Evolutionary conservation across 2,888 invertebrate genomes (phyloP).

Genomic region (Eurytoma adleriae): DNA sequence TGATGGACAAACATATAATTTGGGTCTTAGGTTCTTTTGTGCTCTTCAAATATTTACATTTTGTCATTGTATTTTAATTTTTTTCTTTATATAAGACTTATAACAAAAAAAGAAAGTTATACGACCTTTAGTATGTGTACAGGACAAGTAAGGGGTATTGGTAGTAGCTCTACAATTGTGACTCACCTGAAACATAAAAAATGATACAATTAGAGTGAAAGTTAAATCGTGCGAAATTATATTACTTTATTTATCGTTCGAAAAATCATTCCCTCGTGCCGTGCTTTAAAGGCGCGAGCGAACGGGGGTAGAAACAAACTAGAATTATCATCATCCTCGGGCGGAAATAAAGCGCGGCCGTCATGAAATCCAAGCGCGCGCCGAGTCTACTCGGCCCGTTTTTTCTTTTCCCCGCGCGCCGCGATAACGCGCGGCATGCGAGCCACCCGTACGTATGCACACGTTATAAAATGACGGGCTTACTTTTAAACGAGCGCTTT

Average conservation of each 20-base stretch:
- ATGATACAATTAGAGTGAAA: neutral
- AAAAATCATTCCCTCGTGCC: no score
- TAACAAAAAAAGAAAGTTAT: neutral
- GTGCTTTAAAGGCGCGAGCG: no score
- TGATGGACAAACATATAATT: neutral
- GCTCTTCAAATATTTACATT: no score
- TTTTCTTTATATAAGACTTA: no score
- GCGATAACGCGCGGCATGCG: conserved; percentile 41
- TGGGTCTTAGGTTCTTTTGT: no score
- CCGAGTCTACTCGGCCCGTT: neutral
- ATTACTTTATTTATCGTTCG: no score
- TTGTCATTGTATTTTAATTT: no score
- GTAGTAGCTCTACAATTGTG: no score
- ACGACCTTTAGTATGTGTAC: neutral
- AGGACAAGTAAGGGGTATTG: no score
- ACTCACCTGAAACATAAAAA: conserved; percentile 35
- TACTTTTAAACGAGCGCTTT: conserved; percentile 51
- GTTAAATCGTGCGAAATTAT: neutral
- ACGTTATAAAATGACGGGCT: conserved; percentile 52
- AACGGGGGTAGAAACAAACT: conserved; percentile 19
- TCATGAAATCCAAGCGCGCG: conserved; percentile 46
- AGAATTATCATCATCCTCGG: conserved; percentile 29
- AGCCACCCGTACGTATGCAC: neutral
- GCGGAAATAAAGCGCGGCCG: conserved; percentile 36
- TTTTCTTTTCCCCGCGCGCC: conserved; percentile 18